phyloP scores from a whole-genome alignment of 92 coral and sea anemone genomes.

The Phymanthus crucifer region DNA sequence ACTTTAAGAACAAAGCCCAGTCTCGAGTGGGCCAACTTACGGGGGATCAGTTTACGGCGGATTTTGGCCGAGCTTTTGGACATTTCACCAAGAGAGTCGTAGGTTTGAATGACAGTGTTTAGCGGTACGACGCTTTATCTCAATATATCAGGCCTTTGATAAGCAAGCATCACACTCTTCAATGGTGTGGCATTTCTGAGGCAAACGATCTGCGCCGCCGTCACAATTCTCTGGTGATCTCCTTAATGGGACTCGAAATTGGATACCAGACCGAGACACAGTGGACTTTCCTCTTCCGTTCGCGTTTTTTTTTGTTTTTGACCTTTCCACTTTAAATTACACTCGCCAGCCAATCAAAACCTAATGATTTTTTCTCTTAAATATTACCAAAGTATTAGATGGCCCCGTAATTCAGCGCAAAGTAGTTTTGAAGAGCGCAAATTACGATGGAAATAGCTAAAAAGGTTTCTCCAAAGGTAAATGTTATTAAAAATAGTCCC shows the following conservation, averaged over 20 bases:
- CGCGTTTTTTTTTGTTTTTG: slow-evolving; percentile 5
- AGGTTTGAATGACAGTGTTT: slow-evolving; percentile 20
- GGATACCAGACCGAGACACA: slow-evolving; percentile 28
- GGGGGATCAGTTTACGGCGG: slow-evolving; percentile 43
- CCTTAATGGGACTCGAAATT: slow-evolving; percentile 17
- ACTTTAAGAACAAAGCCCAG: slow-evolving; percentile 32
- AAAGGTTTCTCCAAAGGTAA: slow-evolving; percentile 23
- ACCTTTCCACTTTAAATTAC: slow-evolving; percentile 32
- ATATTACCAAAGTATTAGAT: slow-evolving; percentile 38
- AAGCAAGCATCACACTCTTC: slow-evolving; percentile 30
- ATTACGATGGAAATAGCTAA: slow-evolving; percentile 37
- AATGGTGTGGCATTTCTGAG: slow-evolving; percentile 4
- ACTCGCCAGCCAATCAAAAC: slow-evolving; percentile 22
- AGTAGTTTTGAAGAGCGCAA: slow-evolving; percentile 36
- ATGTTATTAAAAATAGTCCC: slow-evolving; percentile 35
- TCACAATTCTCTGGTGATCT: slow-evolving; percentile 17
- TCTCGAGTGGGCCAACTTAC: slow-evolving; percentile 47
- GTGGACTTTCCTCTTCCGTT: slow-evolving; percentile 23
- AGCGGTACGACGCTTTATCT: slow-evolving; percentile 17
- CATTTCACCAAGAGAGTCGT: slow-evolving; percentile 22
- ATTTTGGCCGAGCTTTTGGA: slow-evolving; percentile 24
- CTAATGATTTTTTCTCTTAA: slow-evolving; percentile 29
- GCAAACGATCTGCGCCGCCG: slow-evolving; percentile 7
- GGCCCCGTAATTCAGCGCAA: slow-evolving; percentile 25
- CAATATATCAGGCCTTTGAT: slow-evolving; percentile 25